Conservation (phyloP, 2,888 invertebrate species). For the Actias luna region DNA sequence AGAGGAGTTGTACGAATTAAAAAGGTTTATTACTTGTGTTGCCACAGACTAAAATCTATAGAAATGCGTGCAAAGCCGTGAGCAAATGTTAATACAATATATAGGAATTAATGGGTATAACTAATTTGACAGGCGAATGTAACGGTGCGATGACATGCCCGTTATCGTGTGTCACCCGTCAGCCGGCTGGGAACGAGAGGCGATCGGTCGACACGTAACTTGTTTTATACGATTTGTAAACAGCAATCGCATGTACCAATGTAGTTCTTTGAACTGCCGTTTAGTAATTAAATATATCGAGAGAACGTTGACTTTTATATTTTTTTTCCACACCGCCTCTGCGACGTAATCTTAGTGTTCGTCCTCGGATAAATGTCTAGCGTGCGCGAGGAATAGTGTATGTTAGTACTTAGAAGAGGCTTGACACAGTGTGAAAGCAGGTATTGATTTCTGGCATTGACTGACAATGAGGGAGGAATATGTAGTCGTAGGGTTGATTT, state of each 20-base stretch:
- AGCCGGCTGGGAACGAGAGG: neutral
- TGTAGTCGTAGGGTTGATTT: too few relatives aligned
- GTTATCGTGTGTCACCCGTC: constrained; percentile 12
- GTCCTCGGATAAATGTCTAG: too few relatives aligned
- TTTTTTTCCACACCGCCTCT: neutral
- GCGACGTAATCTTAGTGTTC: neutral
- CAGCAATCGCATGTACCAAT: neutral
- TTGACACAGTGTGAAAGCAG: too few relatives aligned
- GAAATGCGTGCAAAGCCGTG: too few relatives aligned
- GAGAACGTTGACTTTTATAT: neutral
- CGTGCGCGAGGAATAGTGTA: too few relatives aligned
- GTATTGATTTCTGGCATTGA: too few relatives aligned
- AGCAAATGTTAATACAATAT: too few relatives aligned
- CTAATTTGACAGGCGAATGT: constrained; percentile 5
- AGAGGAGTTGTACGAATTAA: too few relatives aligned
- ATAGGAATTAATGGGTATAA: neutral
- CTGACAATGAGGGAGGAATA: too few relatives aligned
- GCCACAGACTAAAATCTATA: too few relatives aligned
- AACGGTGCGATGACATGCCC: constrained; percentile 6
- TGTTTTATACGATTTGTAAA: constrained; percentile 1
- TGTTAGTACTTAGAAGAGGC: too few relatives aligned
- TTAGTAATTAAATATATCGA: constrained; percentile 17
- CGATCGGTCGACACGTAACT: constrained; percentile 5
- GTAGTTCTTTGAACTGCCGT: constrained; percentile 21
- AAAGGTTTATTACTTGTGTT: too few relatives aligned